phyloP scores from a whole-genome alignment of 2,888 invertebrate species.

The Lepidonotus clava region DNA sequence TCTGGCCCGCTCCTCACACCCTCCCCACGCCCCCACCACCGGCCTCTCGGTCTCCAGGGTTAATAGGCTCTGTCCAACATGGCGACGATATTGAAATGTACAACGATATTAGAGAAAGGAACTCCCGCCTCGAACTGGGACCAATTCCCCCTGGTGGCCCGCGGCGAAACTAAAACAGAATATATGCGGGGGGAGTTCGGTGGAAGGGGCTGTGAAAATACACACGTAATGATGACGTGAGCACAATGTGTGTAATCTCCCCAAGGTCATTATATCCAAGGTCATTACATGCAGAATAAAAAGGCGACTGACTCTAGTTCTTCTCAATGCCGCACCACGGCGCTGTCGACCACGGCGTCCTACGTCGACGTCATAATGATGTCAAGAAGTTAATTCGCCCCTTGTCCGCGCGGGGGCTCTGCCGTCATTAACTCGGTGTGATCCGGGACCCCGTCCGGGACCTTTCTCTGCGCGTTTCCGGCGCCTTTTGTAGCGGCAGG shows the following conservation, averaged over 20 bases:
- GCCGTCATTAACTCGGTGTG: constrained; percentile 7
- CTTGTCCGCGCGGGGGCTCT: background rate
- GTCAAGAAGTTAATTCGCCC: background rate
- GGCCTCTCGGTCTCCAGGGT: background rate
- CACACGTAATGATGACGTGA: constrained; percentile 16
- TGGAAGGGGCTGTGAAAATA: background rate
- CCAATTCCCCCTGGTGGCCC: background rate
- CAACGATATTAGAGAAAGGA: background rate
- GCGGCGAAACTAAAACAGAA: background rate
- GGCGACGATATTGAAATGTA: constrained; percentile 8
- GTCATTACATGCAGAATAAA: background rate
- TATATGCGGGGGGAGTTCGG: background rate
- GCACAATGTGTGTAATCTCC: background rate
- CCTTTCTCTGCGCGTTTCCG: background rate
- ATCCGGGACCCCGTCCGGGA: background rate
- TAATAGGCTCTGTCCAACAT: background rate
- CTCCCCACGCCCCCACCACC: background rate
- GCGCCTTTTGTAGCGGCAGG: background rate
- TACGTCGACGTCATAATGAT: background rate
- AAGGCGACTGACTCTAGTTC: background rate
- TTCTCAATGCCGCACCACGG: background rate
- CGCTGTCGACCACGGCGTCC: background rate
- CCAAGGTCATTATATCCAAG: background rate
- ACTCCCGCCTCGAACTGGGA: background rate
- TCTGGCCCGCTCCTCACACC: background rate